phyloP scores from a whole-genome alignment of 2,113 vertebrate genomes.

The Amphiprion percula region DNA sequence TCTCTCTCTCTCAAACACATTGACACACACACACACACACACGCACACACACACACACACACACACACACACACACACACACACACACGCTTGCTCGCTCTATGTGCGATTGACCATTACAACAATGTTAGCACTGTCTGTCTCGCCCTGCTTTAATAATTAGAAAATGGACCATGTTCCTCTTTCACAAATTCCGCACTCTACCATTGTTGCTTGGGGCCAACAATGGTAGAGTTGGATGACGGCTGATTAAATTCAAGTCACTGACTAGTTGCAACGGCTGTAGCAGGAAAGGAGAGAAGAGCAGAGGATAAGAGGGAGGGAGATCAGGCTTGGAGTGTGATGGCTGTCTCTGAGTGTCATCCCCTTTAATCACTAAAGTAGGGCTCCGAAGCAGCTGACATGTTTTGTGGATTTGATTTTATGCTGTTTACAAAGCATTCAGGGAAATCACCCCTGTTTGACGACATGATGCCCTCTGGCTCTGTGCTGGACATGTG shows the following conservation, averaged over 20 bases:
- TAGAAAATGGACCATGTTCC: constrained; percentile 75
- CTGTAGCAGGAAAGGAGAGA: constrained; percentile 55
- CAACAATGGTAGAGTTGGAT: no score
- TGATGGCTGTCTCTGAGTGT: constrained; percentile 63
- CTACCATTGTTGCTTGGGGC: constrained; percentile 66
- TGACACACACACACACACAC: no score
- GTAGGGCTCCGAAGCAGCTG: constrained; percentile 31
- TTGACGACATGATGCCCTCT: constrained; percentile 43
- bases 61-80: no score
- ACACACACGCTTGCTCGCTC: not conserved
- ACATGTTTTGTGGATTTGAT: constrained; percentile 51
- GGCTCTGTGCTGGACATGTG: constrained; percentile 51
- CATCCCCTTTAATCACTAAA: constrained; percentile 71
- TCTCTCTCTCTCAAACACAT: not conserved
- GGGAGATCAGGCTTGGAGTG: constrained; percentile 40
- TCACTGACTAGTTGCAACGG: constrained; percentile 62
- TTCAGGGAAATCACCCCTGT: constrained; percentile 32
- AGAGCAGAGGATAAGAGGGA: constrained; percentile 27
- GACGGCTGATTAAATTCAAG: constrained; percentile 81
- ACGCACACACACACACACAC: not conserved
- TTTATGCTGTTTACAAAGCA: constrained; percentile 45
- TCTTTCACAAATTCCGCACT: constrained; percentile 66
- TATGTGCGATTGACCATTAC: constrained; percentile 62
- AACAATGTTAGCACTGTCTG: constrained; percentile 77
- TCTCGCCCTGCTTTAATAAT: constrained; percentile 68